Evolutionary conservation across 2,888 invertebrate species (phyloP), one percentile per base, ranked within the genome.

Genomic region (Alloplasta piceator): DNA sequence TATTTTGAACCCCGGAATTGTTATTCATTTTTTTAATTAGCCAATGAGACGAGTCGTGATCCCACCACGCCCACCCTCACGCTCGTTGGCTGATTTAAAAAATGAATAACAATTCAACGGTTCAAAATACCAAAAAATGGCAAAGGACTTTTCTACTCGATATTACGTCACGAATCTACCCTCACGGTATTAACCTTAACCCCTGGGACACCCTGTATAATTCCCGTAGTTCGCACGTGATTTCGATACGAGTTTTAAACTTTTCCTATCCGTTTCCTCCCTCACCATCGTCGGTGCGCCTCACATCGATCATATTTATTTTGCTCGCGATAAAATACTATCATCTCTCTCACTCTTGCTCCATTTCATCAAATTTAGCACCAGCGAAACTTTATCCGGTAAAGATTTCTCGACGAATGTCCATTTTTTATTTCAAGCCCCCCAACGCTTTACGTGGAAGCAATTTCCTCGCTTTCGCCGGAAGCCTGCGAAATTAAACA

Each of bases 161-260:
- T n/a, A n/a, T n/a, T n/a, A n/a, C n/a, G n/a, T n/a, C n/a, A n/a
- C n/a, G n/a, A n/a, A n/a, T n/a, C n/a, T n/a, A n/a, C n/a, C n/a
- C n/a, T n/a, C n/a, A n/a, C n/a, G n/a, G n/a, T n/a, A n/a, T n/a
- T n/a, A n/a, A n/a, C n/a, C n/a, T n/a, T n/a, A n/a, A n/a, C n/a
- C n/a, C n/a, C n/a, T n/a, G n/a, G n/a, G n/a, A n/a, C n/a, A n/a
- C n/a, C n/a, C 67, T 67, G 39, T 39, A 16, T 38, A 63, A 50
- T 63, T 38, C 61, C 67, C 48, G 26, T 38, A 63, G 58, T 63
- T 38, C 61, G 73, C 48, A 67, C 78, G 78, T 73, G 78, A 78
- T 68, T 78, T 72, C 67, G 71, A 72, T 71, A 78, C 55, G 43
- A 3, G 36, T 46, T 50, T 48, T 5, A 52, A 61, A 73, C 73